These are phyloP conservation scores for Drosophila auraria DNA, from an alignment of 1,140 invertebrate genomes.

Conservation along the genomic window DNA sequence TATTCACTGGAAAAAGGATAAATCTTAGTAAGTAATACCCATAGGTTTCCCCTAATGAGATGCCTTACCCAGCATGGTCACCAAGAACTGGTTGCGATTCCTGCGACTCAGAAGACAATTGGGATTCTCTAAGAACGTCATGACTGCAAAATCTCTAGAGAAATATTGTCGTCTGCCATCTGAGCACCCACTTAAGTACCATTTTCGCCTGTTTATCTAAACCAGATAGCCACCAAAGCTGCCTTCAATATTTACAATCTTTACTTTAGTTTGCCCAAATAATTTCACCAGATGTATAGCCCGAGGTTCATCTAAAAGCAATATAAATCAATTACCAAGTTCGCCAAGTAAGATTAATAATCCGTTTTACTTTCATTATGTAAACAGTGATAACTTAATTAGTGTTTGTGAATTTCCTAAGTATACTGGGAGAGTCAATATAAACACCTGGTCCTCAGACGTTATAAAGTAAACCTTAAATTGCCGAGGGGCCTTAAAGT, in stretches of 20 bases:
- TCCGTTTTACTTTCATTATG: not conserved
- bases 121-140: constrained; percentile 54
- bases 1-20: constrained; percentile 65
- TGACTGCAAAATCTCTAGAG: not conserved
- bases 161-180: not conserved
- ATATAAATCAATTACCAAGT: not conserved
- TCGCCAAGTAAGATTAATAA: not conserved
- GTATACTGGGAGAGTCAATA: too few species aligned
- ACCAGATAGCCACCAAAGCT: constrained; percentile 14
- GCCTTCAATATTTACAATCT: constrained; percentile 7
- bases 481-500: not conserved
- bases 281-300: constrained; percentile 13
- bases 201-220: constrained; percentile 12
- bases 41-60: fast-evolving
- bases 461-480: constrained; percentile 6
- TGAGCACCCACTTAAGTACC: constrained; percentile 10
- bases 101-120: constrained; percentile 55
- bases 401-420: not conserved
- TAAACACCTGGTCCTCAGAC: constrained; percentile 1
- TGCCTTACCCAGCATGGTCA: constrained; percentile 55
- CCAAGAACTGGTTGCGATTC: constrained; percentile 62
- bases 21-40: too few species aligned
- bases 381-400: not conserved
- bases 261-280: not conserved
- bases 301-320: not conserved